A percentile compares a stretch with the other conserved stretches of the same genome.
phyloP scores from a whole-genome alignment of 2,888 invertebrate genomes.

The Acleris sparsana region DNA sequence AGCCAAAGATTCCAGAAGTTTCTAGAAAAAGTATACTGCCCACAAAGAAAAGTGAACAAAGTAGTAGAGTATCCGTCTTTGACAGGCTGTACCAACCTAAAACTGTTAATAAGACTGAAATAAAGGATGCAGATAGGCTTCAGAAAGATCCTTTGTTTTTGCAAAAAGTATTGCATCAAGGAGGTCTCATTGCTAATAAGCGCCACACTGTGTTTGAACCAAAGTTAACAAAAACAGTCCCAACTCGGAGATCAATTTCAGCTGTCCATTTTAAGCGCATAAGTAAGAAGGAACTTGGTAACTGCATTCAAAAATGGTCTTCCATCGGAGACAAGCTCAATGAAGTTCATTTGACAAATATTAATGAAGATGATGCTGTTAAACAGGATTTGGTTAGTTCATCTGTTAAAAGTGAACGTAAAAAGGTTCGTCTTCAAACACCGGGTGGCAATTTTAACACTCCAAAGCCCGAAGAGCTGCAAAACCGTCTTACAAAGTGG shows the following conservation, averaged over 20 bases:
- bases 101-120: constrained; percentile 42
- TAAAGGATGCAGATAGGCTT: constrained; percentile 52
- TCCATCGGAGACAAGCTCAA: constrained; percentile 72
- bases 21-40: constrained; percentile 50
- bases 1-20: neutral
- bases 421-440: constrained; percentile 71
- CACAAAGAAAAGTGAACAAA: constrained; percentile 37
- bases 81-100: constrained; percentile 73
- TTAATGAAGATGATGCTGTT: constrained; percentile 61
- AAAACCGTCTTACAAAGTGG: constrained; percentile 76
- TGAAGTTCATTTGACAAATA: constrained; percentile 53
- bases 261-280: constrained; percentile 76
- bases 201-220: constrained; percentile 56
- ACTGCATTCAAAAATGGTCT: constrained; percentile 72
- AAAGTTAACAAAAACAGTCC: constrained; percentile 42
- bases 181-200: constrained; percentile 55
- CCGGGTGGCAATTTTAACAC: constrained; percentile 65
- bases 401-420: constrained; percentile 71
- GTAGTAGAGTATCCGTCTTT: constrained; percentile 62
- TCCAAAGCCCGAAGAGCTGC: constrained; percentile 69
- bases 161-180: constrained; percentile 56
- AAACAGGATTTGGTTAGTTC: constrained; percentile 60
- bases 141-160: constrained; percentile 58
- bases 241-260: constrained; percentile 71
- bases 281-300: constrained; percentile 59